phyloP scores from a whole-genome alignment of 2,113 vertebrate genomes.

The Clarias gariepinus region DNA sequence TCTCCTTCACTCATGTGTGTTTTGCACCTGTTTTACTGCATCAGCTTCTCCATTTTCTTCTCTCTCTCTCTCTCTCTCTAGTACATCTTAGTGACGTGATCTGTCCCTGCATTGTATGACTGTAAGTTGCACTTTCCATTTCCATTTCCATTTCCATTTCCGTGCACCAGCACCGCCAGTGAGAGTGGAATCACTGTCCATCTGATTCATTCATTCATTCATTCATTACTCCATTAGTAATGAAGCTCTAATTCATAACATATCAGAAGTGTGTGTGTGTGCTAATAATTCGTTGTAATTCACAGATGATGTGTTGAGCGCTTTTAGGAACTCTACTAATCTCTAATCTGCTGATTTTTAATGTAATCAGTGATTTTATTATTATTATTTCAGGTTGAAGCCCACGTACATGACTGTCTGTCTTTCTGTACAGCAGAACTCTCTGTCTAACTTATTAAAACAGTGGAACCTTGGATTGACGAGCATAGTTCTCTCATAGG shows the following conservation, averaged over 20 bases:
- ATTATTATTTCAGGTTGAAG: no score
- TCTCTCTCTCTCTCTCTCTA: neutral
- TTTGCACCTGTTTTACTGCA: slow-evolving; percentile 48
- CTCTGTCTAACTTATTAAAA: no score
- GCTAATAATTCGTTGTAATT: neutral
- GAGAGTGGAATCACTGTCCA: neutral
- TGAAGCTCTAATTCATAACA: neutral
- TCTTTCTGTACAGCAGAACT: no score
- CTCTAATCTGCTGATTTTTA: no score
- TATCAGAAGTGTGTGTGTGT: neutral
- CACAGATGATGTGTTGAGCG: neutral
- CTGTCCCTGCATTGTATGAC: neutral
- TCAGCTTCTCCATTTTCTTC: slow-evolving; percentile 15
- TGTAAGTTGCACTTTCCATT: neutral
- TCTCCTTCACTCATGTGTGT: slow-evolving; percentile 14
- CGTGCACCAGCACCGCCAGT: neutral
- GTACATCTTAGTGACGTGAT: neutral
- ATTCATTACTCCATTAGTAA: neutral
- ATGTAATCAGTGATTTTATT: no score
- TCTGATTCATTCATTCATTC: neutral
- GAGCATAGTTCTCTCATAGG: no score
- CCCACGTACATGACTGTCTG: no score
- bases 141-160: neutral
- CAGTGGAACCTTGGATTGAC: no score
- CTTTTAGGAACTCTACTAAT: neutral